Base-by-base conservation (phyloP, 2,888 invertebrate genomes). In the Idaea biselata region DNA sequence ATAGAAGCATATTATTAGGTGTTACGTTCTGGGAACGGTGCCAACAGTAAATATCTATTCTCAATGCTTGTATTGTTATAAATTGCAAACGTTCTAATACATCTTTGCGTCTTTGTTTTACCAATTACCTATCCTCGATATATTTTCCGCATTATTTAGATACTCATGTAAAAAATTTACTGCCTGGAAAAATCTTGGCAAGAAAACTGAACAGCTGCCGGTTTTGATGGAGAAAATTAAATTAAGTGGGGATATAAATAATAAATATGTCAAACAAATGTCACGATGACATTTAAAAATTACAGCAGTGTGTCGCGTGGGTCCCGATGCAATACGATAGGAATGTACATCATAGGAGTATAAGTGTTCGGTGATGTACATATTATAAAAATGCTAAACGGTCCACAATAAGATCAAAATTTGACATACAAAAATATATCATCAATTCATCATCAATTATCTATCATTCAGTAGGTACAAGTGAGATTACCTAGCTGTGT, bases 1-100 rank as follows among this genome's bases (percentile, higher is more conserved):
- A 90, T 91, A 89, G 89, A 86, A 74, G 77, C 73, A 74, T 73
- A 80, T 86, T 87, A 89, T 90, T 88, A 90, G 84, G 82, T 64
- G 71, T 79, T 79, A 76, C 79, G 75, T 75, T 72, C 79, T 80
- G 85, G 89, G 84, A 82, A 69, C 68, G 59, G 71, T 86, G 91
- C 91, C 91, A 91, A 87, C 73, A 67, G 62, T 61, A 54, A 58
- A 60, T 58, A 18, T 55, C 61, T 60, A 58, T 60, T 67, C 67
- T 65, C 65, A 63, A 63, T 44, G 44, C 18, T 62, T 53, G 61
- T 65, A 63, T 61, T 59, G 61, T 33, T 64, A 58, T 62, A 58
- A 44, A 65, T 55, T 58, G 3, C 55, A 63, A 58, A 62, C 25
- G 60, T 61, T 58, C 55, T 58, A 56, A 53, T 59, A 18, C 53